Evolutionary conservation across 2,797 vertebrate species (phyloP).

Genomic region (Pantherophis vulpinus): DNA sequence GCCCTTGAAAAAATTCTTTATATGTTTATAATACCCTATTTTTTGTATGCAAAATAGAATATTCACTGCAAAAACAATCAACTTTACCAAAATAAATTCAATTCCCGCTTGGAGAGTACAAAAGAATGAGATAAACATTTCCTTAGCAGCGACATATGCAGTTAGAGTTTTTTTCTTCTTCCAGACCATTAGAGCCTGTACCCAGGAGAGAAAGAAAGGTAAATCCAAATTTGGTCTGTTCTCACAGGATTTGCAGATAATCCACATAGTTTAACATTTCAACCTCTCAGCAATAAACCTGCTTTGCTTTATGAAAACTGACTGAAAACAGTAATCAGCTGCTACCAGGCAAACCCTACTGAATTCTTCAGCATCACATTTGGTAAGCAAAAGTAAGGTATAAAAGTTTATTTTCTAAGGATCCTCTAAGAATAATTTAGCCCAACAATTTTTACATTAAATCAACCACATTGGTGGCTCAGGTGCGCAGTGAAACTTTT

Average conservation of each 20-base stretch:
- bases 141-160: conserved; percentile 40
- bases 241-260: conserved; percentile 45
- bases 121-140: conserved; percentile 37
- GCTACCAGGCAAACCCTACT: conserved; percentile 48
- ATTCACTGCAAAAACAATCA: conserved; percentile 16
- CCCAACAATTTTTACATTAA: neutral
- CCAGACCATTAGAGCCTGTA: conserved; percentile 38
- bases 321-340: conserved; percentile 54
- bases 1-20: conserved; percentile 17
- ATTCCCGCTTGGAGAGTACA: conserved; percentile 40
- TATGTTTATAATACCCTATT: conserved; percentile 20
- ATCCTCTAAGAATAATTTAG: neutral
- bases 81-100: conserved; percentile 7
- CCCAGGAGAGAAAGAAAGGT: conserved; percentile 35
- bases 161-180: conserved; percentile 32
- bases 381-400: conserved; percentile 36
- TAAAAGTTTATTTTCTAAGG: conserved; percentile 51
- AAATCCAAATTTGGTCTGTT: conserved; percentile 44
- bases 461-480: neutral
- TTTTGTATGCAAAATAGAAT: conserved; percentile 9
- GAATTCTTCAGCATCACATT: conserved; percentile 35
- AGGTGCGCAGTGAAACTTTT: neutral
- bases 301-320: conserved; percentile 56
- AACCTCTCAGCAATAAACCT: conserved; percentile 65
- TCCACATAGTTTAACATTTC: conserved; percentile 65